Base-by-base conservation (phyloP, 2,888 invertebrate genomes). In the Seira ritae region DNA sequence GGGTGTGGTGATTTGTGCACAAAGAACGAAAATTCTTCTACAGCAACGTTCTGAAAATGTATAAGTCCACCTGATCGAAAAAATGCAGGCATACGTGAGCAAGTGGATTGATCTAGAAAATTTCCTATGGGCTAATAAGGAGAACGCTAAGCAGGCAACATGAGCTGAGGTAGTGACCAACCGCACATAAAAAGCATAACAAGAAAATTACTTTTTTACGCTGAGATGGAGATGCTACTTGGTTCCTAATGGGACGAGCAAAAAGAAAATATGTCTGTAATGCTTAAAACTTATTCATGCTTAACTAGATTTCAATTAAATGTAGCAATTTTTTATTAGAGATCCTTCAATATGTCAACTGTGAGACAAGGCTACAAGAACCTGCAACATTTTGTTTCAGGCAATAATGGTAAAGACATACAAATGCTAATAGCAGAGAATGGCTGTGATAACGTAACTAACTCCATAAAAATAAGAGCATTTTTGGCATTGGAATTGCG, bases 351-450 rank as follows among this genome's bases (percentile, higher is more conserved):
- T 67, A 24, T 69, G 71, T 31, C 67, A 80, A 50, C n/a, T 1
- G 19, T 4, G 22, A 55, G 31, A 60, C 19, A 66, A 66, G 22
- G 60, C 20, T 15, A 1, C 12, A 80, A 68, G 19, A 69, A 80
- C 74, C 80, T 74, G 73, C 74, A 80, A 74, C 74, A 70, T 68
- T 68, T 80, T 80, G 73, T 72, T 68, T 80, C 67, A 73, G 80
- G 78, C 55, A 66, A 62, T 77, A 79, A 79, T 67, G 72, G 73
- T 73, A 73, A 72, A 50, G 12, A 55, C 3, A 55, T 12, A 12
- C 12, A 55, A 55, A 12, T 17, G 15, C 62, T 60, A 50, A 46
- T 15, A 60, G 62, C 60, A 31, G 31, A 62, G 72, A 60, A 62
- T 60, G 15, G 46, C 50, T 23, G 24, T 68, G 68, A 31, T 68